Evolutionary conservation across 2,797 vertebrate genomes (phyloP).

Genomic region (Streptopelia turtur): DNA sequence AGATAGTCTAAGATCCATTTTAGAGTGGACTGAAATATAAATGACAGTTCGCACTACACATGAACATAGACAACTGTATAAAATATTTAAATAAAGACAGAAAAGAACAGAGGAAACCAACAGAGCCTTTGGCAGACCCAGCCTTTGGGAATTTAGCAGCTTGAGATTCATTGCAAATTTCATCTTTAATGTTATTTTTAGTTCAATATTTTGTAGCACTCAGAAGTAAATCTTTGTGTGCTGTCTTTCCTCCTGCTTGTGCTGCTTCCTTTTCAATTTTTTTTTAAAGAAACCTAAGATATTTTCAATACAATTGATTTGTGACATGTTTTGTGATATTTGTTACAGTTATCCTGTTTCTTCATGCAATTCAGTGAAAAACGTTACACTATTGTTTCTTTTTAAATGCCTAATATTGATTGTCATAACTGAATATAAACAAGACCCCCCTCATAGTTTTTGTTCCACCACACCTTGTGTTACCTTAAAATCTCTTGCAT

Average conservation of each 20-base stretch:
- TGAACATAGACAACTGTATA: conserved; percentile 89
- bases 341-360: conserved; percentile 44
- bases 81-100: conserved; percentile 94
- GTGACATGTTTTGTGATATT: conserved; percentile 58
- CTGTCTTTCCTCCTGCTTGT: conserved; percentile 65
- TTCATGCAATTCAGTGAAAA: conserved; percentile 36
- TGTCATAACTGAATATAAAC: conserved; percentile 22
- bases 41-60: conserved; percentile 89
- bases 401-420: conserved; percentile 40
- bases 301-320: conserved; percentile 79
- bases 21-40: conserved; percentile 86
- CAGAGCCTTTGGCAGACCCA: conserved; percentile 82
- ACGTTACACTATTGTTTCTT: background rate
- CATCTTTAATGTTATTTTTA: conserved; percentile 86
- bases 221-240: conserved; percentile 81
- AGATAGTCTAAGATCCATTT: conserved; percentile 81
- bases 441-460: background rate
- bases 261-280: conserved; percentile 62
- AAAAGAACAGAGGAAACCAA: conserved; percentile 83
- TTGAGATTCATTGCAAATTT: conserved; percentile 85
- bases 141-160: conserved; percentile 83
- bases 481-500: background rate
- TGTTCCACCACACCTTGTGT: background rate
- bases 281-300: conserved; percentile 73
- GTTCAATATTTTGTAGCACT: conserved; percentile 83